Evolutionary conservation across 2,113 vertebrate species (phyloP), one percentile per base, ranked within the genome.

Genomic region (Lucifuga dentata): DNA sequence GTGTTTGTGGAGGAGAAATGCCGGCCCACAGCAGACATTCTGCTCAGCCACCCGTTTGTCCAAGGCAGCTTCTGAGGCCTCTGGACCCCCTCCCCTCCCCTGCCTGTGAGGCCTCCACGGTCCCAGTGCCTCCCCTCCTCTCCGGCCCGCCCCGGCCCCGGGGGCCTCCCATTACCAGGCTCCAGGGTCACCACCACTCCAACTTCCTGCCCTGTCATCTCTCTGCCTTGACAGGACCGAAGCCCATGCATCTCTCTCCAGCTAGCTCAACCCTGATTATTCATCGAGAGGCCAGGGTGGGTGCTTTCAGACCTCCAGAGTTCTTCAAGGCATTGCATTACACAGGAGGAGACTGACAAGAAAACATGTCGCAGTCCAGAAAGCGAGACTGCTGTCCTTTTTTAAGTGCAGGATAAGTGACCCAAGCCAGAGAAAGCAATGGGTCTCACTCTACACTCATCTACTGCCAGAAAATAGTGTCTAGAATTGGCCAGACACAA

Each of bases 1-100:
- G 94, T 97, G 84, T 96, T 97, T 8, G 94, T 96, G 75, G 95
- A 95, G 82, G 95, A 97, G 88, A 96, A 96, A 85, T 92, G 94
- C 83, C 87, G 96, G 49, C 95, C 96, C 21, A 95, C 95, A 0
- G 95, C 96, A 0, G 95, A 96, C 55, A 85, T 87, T 40, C 88
- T 97, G 63, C 94, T 97, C 72, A 90, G 93, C 20, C 95, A 96
- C 49, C 88, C 93, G 0, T 97, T 97, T 0, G 92, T 95, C 73
- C 94, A 53, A 86, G 89, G 94, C 13, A 83, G 88, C 86, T 94
- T 96, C 91, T 96, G 94, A 92, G 39, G 17, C 23, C 52, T 1
- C 33, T 23, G 20, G 68, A 68, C 40, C 19, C 49, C 52, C 33
- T 21, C 44, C 68, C 63, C 35, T 51, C 19, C 68, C 70, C 75